phyloP scores from a whole-genome alignment of 1,140 invertebrate genomes.

The Apis dorsata region DNA sequence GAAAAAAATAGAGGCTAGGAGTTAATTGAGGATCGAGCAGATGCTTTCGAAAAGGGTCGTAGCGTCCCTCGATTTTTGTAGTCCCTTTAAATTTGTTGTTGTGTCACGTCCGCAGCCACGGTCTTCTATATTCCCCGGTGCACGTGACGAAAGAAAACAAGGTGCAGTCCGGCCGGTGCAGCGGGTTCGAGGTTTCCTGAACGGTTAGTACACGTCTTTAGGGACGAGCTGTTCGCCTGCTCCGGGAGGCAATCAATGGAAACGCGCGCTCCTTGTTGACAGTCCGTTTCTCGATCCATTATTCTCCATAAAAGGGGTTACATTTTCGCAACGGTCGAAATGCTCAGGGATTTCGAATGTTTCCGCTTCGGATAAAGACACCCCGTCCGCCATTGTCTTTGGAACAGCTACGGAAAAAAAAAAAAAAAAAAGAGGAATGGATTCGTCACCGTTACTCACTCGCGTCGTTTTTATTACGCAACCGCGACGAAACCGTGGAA shows the following conservation, averaged over 20 bases:
- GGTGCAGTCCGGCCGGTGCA: constrained; percentile 62
- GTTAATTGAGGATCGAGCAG: neutral
- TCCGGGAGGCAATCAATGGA: constrained; percentile 31
- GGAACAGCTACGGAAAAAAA: too few species aligned
- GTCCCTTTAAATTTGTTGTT: constrained; percentile 70
- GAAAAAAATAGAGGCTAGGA: neutral
- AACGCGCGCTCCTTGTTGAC: constrained; percentile 30
- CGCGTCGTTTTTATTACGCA: neutral
- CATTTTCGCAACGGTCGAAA: constrained; percentile 23
- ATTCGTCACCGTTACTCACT: too few species aligned
- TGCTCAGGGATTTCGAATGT: neutral
- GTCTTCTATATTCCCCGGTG: constrained; percentile 46
- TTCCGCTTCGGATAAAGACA: neutral
- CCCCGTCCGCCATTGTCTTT: constrained; percentile 8
- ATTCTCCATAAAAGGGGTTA: constrained; percentile 28
- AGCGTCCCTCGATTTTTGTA: constrained; percentile 43
- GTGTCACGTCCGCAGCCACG: constrained; percentile 54
- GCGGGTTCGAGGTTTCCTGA: constrained; percentile 67
- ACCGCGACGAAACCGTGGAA: neutral
- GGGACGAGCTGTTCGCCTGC: neutral
- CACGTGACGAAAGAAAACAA: constrained; percentile 73
- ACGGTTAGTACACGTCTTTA: constrained; percentile 64
- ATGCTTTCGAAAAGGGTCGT: constrained; percentile 4
- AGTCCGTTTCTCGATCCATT: constrained; percentile 26
- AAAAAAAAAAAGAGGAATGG: neutral